Conservation (phyloP, 2,888 invertebrate species). For the Stenchaetothrips biformis region DNA sequence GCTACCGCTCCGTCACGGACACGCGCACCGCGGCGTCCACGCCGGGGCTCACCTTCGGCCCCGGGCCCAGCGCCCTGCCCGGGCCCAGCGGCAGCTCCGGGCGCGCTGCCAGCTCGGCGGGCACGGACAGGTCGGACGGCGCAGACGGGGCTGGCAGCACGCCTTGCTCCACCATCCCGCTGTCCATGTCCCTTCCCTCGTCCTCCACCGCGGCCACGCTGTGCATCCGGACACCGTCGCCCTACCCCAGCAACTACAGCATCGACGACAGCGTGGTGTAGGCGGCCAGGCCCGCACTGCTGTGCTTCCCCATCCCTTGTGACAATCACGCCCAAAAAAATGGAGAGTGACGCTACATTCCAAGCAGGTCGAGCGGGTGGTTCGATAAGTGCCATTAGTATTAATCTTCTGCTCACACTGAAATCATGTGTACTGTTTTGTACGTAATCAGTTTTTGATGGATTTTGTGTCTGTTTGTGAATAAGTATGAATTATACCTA, state of each 20-base stretch:
- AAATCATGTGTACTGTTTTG: too few relatives aligned
- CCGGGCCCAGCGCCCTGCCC: background rate
- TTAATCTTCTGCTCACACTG: too few relatives aligned
- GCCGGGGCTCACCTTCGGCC: conserved; percentile 12
- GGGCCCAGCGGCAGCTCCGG: conserved; percentile 27
- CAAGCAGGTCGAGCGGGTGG: background rate
- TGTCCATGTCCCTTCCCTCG: conserved; percentile 15
- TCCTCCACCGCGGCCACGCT: conserved; percentile 1
- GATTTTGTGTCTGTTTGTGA: too few relatives aligned
- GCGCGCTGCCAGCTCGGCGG: conserved; percentile 29
- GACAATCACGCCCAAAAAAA: background rate
- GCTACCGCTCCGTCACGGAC: conserved; percentile 52
- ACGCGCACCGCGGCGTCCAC: conserved; percentile 45
- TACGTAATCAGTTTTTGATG: too few relatives aligned
- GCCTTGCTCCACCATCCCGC: conserved; percentile 5
- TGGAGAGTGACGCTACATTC: background rate
- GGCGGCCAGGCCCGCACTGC: background rate
- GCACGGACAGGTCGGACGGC: conserved; percentile 27
- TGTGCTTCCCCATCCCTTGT: background rate
- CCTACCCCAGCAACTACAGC: background rate
- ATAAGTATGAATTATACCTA: too few relatives aligned
- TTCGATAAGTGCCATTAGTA: background rate
- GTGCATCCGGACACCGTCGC: background rate
- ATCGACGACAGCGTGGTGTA: background rate
- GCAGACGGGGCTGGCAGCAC: conserved; percentile 27